Evolutionary conservation across 2,113 vertebrate genomes (phyloP).

Genomic region (Otis tarda): DNA sequence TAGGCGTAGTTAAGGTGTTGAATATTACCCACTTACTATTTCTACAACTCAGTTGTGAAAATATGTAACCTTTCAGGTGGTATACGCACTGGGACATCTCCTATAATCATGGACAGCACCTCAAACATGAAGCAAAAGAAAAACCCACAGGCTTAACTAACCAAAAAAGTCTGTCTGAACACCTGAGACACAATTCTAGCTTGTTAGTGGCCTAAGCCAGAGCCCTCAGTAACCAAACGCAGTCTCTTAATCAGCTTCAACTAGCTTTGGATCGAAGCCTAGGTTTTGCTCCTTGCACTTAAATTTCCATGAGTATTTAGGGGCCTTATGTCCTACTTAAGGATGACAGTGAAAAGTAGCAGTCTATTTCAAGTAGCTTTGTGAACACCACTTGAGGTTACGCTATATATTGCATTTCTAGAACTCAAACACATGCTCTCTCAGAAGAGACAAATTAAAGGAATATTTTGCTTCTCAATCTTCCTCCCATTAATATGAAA

Average conservation of each 20-base stretch:
- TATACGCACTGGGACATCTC: background rate
- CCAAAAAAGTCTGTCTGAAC: background rate
- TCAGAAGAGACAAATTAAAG: background rate
- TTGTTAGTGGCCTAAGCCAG: background rate
- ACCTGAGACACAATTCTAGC: background rate
- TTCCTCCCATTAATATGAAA: background rate
- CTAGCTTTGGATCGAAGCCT: background rate
- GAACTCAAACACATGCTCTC: background rate
- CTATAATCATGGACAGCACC: background rate
- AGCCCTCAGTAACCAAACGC: background rate
- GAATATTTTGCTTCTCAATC: background rate
- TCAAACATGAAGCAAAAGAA: background rate
- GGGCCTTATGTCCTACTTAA: slow-evolving; percentile 21
- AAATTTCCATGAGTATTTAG: slow-evolving; percentile 36
- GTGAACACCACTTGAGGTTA: background rate
- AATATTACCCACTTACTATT: background rate
- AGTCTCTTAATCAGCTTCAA: slow-evolving; percentile 39
- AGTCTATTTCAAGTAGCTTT: slow-evolving; percentile 1
- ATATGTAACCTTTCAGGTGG: background rate
- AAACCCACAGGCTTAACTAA: background rate
- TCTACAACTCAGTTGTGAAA: background rate
- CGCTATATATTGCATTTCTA: background rate
- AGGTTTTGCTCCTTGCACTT: background rate
- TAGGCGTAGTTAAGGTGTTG: background rate
- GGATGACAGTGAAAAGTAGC: background rate